phyloP scores from a whole-genome alignment of 1,140 invertebrate species.

The Thalassaphorura encarpata region DNA sequence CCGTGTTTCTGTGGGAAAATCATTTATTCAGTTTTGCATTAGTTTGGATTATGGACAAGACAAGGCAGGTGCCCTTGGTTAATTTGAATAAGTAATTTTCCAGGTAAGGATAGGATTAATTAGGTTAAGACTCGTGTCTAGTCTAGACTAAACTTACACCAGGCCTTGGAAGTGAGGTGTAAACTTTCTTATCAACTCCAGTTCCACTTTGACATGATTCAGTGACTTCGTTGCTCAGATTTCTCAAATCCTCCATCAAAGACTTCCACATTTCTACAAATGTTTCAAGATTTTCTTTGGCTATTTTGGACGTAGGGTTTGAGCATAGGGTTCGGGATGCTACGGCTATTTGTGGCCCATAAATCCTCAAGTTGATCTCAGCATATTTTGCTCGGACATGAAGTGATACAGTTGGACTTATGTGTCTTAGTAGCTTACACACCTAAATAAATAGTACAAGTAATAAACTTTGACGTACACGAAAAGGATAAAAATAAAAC shows the following conservation, averaged over 20 bases:
- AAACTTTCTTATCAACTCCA: conserved; percentile 75
- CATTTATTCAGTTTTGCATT: background rate
- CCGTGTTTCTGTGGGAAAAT: conserved; percentile 69
- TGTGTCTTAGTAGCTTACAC: conserved; percentile 90
- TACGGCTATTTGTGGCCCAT: conserved; percentile 86
- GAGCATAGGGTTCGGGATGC: conserved; percentile 83
- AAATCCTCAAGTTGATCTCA: conserved; percentile 86
- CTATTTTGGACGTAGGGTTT: conserved; percentile 88
- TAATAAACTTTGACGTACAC: background rate
- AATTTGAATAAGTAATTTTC: too few relatives aligned
- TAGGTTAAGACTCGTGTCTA: conserved; percentile 4
- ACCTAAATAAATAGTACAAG: too few relatives aligned
- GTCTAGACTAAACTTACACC: conserved; percentile 64
- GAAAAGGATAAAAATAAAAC: conserved; percentile 25
- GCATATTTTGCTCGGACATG: conserved; percentile 93
- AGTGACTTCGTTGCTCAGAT: conserved; percentile 77
- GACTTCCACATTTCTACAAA: conserved; percentile 97
- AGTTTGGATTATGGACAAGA: background rate
- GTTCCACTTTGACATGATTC: conserved; percentile 64
- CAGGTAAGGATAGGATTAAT: background rate
- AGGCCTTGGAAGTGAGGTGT: conserved; percentile 86
- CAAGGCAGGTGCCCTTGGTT: too few relatives aligned
- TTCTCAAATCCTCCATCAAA: conserved; percentile 74
- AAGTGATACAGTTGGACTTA: conserved; percentile 82
- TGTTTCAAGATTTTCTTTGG: conserved; percentile 80